phyloP scores from a whole-genome alignment of 37 sponge, comb jelly and placozoan genomes.

The Petrosia ficiformis region DNA sequence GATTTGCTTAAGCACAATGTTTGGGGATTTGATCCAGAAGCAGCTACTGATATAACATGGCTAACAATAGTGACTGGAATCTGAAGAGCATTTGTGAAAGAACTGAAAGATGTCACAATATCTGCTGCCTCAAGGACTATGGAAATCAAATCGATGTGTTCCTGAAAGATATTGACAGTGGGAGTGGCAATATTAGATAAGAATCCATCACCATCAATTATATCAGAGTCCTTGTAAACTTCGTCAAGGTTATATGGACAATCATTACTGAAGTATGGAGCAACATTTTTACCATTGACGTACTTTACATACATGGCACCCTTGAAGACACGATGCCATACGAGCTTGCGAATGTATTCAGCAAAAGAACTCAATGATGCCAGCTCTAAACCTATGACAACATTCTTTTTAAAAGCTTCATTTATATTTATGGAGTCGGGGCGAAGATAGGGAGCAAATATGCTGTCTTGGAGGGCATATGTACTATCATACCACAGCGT shows the following conservation, averaged over 20 bases:
- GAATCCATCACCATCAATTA: constrained; percentile 11
- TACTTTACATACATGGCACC: constrained; percentile 10
- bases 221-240: constrained; percentile 6
- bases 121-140: background rate
- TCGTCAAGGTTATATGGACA: constrained; percentile 3
- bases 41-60: too few species aligned
- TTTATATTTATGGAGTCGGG: too few species aligned
- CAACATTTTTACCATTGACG: background rate
- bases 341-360: constrained; percentile 7
- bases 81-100: background rate
- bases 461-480: too few species aligned
- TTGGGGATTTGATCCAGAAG: too few species aligned
- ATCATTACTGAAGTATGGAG: constrained; percentile 14
- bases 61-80: too few species aligned
- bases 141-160: background rate
- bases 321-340: constrained; percentile 7
- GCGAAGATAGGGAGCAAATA: too few species aligned
- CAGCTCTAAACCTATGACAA: too few species aligned
- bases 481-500: too few species aligned
- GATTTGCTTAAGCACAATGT: too few species aligned
- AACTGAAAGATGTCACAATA: background rate
- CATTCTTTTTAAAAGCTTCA: too few species aligned
- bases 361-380: constrained; percentile 17
- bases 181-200: constrained; percentile 7
- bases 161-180: constrained; percentile 7